Evolutionary conservation across 2,113 vertebrate genomes (phyloP).

Genomic region (Lophotis ruficrista): DNA sequence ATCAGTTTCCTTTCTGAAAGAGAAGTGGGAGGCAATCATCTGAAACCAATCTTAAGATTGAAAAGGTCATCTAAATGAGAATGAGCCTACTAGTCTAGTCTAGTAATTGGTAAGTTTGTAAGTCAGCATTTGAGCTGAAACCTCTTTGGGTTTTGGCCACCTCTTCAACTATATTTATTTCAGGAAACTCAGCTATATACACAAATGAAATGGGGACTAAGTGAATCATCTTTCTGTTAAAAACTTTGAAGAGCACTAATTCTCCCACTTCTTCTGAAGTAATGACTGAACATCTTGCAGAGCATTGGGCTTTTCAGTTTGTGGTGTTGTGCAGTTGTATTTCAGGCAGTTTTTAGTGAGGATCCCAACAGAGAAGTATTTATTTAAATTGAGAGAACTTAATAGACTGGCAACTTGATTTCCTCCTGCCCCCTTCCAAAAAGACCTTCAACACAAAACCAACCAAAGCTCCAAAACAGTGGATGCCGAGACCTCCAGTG

Average conservation of each 20-base stretch:
- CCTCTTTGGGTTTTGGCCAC: background rate
- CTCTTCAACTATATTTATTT: background rate
- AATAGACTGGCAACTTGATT: background rate
- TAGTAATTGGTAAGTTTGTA: background rate
- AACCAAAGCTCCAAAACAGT: background rate
- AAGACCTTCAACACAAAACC: background rate
- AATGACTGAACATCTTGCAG: background rate
- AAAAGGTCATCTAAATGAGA: background rate
- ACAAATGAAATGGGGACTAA: background rate
- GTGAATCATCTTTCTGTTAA: background rate
- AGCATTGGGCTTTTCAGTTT: background rate
- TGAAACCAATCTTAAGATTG: rapidly evolving
- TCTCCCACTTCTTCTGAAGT: background rate
- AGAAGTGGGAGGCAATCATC: background rate
- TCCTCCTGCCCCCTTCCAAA: background rate
- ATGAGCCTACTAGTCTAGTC: background rate
- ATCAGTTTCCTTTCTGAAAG: background rate
- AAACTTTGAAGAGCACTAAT: background rate
- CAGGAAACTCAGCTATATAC: background rate
- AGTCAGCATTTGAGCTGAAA: background rate
- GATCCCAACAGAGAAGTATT: background rate
- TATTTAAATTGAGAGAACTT: background rate
- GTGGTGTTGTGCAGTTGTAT: background rate
- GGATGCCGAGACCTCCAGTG: rapidly evolving
- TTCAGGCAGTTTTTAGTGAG: background rate